phyloP scores from a whole-genome alignment of 2,113 vertebrate species.

The Dipodomys spectabilis region DNA sequence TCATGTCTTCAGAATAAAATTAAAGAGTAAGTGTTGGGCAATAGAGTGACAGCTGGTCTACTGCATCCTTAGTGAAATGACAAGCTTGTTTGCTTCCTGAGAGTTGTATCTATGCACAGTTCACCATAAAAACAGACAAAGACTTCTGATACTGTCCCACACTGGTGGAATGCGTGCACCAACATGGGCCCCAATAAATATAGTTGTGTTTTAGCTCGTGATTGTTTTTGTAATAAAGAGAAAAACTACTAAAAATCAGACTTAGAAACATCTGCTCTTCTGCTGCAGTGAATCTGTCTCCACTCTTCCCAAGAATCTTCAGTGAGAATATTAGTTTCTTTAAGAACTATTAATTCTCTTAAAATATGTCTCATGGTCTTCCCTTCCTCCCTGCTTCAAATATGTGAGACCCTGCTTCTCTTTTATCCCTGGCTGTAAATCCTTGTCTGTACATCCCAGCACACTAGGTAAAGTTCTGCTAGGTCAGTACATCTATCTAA shows the following conservation, averaged over 20 bases:
- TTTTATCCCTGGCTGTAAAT: not conserved
- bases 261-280: not conserved
- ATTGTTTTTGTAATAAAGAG: constrained; percentile 59
- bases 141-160: not conserved
- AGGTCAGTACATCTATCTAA: not conserved
- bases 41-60: constrained; percentile 73
- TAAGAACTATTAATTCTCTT: constrained; percentile 31
- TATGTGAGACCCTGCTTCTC: not conserved
- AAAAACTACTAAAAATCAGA: constrained; percentile 39
- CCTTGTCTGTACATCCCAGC: not conserved
- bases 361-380: not conserved
- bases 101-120: constrained; percentile 9
- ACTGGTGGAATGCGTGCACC: not conserved
- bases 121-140: constrained; percentile 63
- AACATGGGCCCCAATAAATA: not conserved
- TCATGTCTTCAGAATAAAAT: constrained; percentile 72
- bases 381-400: not conserved
- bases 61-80: constrained; percentile 59
- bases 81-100: constrained; percentile 68
- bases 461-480: not conserved
- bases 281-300: not conserved
- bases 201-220: constrained; percentile 25
- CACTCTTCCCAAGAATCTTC: constrained; percentile 11
- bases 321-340: not conserved
- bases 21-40: constrained; percentile 72